Base-by-base conservation (phyloP, 64 coral and sea anemone genomes). In the Pocillopora verrucosa region DNA sequence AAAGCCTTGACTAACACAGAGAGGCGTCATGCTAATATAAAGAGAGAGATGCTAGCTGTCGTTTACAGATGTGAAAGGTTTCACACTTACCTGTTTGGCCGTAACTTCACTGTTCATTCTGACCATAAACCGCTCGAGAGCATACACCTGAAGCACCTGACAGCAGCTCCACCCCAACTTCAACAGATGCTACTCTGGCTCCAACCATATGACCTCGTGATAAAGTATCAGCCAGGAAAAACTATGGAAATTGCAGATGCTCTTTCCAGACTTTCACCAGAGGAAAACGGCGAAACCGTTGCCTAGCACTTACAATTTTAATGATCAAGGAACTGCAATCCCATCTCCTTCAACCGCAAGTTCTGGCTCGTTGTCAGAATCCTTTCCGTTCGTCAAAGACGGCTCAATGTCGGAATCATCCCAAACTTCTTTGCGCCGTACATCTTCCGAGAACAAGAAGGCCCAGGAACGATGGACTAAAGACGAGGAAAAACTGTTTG, bases 61-160 rank as follows among this genome's bases (percentile, higher is more conserved):
- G 84, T 87, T 7, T 65, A 89, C 36, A 85, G 91, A 19, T 93
- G 91, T 60, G 86, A 83, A 22, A 30, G 78, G 3, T 93, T 94
- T 20, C 80, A 94, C 63, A 89, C 87, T 0, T 89, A 89, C 41
- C 57, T 89, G 12, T 94, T 24, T 59, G 92, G 92, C 74, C 59
- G 87, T 62, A 56, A 14, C 19, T 89, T 82, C n/a, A 34, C 59
- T 9, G 91, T 75, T 13, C 59, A 88, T 26, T 72, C 83, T 25
- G 91, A 93, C 86, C 91, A 93, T 59, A 86, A 86, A 37, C 91
- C 91, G 22, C 68, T 88, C 13, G 76, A 93, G 60, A 17, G 13
- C 14, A 87, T 85, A 5, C 82, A 86, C 2, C 58, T 76, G 59
- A 65, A 87, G 22, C 65, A 87, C 41, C 77, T 88, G 22, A 70